A percentile compares a stretch with the other conserved stretches of the same genome.
Evolutionary conservation across 2,888 invertebrate species (phyloP).

Genomic region (Neoaliturus tenellus): DNA sequence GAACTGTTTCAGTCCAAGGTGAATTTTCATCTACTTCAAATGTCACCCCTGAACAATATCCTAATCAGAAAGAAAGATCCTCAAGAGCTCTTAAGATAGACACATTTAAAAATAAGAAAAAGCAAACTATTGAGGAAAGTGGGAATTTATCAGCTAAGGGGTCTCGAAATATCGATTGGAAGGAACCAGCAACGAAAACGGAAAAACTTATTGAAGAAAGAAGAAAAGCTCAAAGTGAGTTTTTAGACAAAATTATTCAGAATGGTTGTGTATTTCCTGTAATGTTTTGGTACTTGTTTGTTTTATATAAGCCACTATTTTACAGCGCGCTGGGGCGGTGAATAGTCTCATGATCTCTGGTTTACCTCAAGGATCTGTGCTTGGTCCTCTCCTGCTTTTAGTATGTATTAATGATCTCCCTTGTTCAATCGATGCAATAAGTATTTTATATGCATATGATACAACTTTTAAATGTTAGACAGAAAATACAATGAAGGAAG

Average conservation of each 20-base stretch:
- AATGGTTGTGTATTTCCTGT: background rate
- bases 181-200: constrained; percentile 73
- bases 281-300: too few species aligned
- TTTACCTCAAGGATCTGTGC: too few species aligned
- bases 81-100: background rate
- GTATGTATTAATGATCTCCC: too few species aligned
- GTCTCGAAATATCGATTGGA: constrained; percentile 71
- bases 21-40: constrained; percentile 11
- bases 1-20: constrained; percentile 3
- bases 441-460: too few species aligned
- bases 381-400: too few species aligned
- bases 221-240: constrained; percentile 50
- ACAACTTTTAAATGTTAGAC: too few species aligned
- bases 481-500: too few species aligned
- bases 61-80: background rate
- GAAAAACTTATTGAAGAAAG: constrained; percentile 72
- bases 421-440: too few species aligned
- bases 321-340: too few species aligned
- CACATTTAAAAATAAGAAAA: background rate
- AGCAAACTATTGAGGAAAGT: background rate
- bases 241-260: background rate
- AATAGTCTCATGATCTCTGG: too few species aligned
- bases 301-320: too few species aligned
- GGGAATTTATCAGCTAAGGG: background rate
- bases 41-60: background rate